These are phyloP conservation scores for Galerucella nymphaeae DNA, from an alignment of 2,888 invertebrate genomes.

Conservation along the genomic window DNA sequence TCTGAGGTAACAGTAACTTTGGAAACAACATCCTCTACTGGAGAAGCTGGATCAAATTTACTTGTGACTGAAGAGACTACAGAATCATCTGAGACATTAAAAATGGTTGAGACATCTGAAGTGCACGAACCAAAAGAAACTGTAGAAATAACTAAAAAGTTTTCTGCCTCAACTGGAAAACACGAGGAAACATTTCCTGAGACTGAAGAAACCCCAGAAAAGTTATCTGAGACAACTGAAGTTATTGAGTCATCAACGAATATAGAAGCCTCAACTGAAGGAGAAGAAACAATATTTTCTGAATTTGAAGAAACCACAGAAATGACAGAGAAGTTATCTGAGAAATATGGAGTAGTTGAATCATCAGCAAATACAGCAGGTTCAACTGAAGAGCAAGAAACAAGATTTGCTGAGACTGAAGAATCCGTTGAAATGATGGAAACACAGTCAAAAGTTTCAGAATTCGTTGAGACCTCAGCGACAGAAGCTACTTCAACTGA, in stretches of 20 bases:
- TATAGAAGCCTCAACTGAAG: background rate
- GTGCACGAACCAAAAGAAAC: background rate
- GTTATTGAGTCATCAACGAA: background rate
- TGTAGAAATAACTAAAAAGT: too few relatives aligned
- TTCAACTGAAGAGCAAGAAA: too few relatives aligned
- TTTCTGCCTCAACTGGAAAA: background rate
- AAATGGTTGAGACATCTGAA: background rate
- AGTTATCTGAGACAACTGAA: background rate
- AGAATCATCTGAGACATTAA: background rate
- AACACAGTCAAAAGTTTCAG: background rate
- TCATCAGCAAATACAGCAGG: too few relatives aligned
- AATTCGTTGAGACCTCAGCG: background rate
- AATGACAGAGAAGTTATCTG: background rate
- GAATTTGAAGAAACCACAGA: background rate
- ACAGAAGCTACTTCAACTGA: too few relatives aligned
- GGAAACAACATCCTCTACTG: too few relatives aligned
- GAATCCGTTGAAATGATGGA: background rate
- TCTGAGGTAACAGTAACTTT: too few relatives aligned
- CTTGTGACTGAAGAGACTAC: background rate
- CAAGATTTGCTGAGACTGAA: background rate
- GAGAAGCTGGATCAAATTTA: too few relatives aligned
- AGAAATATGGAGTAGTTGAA: too few relatives aligned
- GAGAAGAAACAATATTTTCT: background rate
- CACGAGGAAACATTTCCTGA: background rate
- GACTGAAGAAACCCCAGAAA: background rate